phyloP scores from a whole-genome alignment of 2,797 vertebrate species.

The Morelia viridis region DNA sequence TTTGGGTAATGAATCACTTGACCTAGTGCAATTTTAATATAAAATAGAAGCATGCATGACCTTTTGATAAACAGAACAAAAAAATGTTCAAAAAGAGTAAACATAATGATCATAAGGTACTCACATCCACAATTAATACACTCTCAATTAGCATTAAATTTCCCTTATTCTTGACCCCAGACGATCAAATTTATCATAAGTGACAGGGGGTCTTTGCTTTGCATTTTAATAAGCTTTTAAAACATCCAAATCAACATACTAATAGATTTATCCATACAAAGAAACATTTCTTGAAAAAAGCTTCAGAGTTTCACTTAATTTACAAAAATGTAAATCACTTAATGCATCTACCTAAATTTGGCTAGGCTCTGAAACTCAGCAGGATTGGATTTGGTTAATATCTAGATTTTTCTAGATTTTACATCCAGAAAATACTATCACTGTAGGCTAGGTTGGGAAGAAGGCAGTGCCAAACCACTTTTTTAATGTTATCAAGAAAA shows the following conservation, averaged over 20 bases:
- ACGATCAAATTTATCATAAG: constrained; percentile 9
- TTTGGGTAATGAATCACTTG: not conserved
- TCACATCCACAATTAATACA: not conserved
- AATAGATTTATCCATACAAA: not conserved
- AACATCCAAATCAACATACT: constrained; percentile 5
- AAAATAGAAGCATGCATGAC: not conserved
- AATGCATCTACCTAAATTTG: not conserved
- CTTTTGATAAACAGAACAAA: constrained; percentile 1
- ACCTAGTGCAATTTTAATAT: not conserved
- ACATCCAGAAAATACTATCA: not conserved
- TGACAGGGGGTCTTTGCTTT: not conserved
- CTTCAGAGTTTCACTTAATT: not conserved
- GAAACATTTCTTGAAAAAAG: not conserved
- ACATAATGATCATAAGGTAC: not conserved
- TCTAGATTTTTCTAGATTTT: not conserved
- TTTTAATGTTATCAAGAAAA: too few relatives aligned
- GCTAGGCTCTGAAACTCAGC: not conserved
- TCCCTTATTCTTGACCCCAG: not conserved
- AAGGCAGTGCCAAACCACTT: not conserved
- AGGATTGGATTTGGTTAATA: not conserved
- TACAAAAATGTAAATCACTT: not conserved
- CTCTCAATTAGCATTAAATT: not conserved
- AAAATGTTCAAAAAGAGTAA: not conserved
- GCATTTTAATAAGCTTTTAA: not conserved
- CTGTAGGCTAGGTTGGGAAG: not conserved